phyloP scores from a whole-genome alignment of 2,888 invertebrate genomes.

The Drosophila neonasuta region DNA sequence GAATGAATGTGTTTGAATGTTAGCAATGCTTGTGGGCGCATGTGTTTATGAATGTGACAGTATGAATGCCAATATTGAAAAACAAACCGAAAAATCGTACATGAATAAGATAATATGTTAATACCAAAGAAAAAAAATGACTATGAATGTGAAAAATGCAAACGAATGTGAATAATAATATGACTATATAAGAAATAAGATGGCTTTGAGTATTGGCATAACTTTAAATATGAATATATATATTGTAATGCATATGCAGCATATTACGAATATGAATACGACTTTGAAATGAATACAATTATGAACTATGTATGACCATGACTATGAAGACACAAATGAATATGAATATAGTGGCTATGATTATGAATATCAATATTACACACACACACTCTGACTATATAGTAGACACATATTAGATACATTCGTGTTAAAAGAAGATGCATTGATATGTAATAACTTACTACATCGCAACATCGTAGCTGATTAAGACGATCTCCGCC shows the following conservation, averaged over 20 bases:
- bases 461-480: neutral
- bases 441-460: neutral
- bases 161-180: conserved; percentile 5
- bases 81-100: neutral
- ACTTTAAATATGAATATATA: neutral
- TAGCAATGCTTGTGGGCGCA: no score
- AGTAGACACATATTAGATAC: neutral
- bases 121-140: neutral
- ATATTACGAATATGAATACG: neutral
- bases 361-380: neutral
- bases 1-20: neutral
- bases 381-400: neutral
- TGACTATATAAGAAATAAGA: neutral
- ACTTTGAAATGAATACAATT: neutral
- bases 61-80: no score
- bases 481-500: conserved; percentile 14
- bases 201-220: neutral
- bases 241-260: neutral
- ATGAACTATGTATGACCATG: neutral
- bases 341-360: neutral
- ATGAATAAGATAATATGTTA: neutral
- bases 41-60: no score
- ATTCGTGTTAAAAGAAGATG: neutral
- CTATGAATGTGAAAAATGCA: neutral
- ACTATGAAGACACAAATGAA: neutral